These are phyloP conservation scores for Aptenodytes forsteri DNA, from an alignment of 2,113 vertebrate genomes.

Conservation along the genomic window DNA sequence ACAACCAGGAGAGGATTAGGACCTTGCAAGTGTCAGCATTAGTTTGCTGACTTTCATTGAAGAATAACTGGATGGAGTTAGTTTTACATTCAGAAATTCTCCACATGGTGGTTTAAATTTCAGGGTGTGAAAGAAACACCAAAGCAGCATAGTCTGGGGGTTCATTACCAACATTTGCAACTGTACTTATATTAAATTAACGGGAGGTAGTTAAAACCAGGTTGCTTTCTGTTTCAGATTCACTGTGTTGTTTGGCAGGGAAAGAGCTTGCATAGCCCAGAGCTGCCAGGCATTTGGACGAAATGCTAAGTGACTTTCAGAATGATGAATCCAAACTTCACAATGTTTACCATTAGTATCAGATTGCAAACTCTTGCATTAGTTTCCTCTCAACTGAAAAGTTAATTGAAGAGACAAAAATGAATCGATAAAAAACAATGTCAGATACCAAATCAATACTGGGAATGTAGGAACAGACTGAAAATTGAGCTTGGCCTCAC, in stretches of 20 bases:
- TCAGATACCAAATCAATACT: not conserved
- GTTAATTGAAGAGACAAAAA: conserved; percentile 29
- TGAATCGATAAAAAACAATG: not conserved
- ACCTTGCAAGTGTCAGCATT: not conserved
- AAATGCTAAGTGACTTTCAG: conserved; percentile 5
- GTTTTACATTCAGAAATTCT: not conserved
- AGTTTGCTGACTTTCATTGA: not conserved
- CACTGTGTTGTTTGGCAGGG: not conserved
- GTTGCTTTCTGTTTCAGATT: not conserved
- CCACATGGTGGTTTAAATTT: not conserved
- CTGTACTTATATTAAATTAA: not conserved
- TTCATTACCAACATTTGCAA: not conserved
- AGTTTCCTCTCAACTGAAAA: not conserved
- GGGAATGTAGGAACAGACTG: not conserved
- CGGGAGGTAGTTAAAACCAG: not conserved
- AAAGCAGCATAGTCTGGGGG: not conserved
- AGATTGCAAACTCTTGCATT: not conserved
- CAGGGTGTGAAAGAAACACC: not conserved
- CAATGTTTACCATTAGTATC: not conserved
- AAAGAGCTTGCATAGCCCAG: not conserved
- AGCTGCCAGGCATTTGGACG: not conserved
- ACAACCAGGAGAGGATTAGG: not conserved
- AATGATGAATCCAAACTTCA: not conserved
- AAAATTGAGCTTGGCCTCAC: not conserved
- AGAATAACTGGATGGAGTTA: not conserved